These are phyloP conservation scores for Rhinichthys klamathensis DNA, from an alignment of 2,113 vertebrate genomes.

Conservation along the genomic window DNA sequence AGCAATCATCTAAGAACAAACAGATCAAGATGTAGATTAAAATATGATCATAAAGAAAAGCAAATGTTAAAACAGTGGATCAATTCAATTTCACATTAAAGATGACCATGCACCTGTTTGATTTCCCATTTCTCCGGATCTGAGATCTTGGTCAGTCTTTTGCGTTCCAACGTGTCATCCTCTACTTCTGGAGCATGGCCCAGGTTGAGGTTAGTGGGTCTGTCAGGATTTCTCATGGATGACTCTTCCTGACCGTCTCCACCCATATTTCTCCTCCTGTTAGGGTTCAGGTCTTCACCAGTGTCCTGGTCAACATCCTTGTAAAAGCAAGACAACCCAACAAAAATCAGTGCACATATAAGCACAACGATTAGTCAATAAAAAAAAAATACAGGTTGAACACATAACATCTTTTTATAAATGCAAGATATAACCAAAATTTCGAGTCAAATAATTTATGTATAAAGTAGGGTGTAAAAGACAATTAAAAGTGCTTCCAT, in stretches of 20 bases:
- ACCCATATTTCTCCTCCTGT: slow-evolving; percentile 87
- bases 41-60: background rate
- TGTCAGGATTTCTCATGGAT: slow-evolving; percentile 92
- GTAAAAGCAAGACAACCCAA: slow-evolving; percentile 18
- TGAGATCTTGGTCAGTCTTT: slow-evolving; percentile 95
- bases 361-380: background rate
- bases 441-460: background rate
- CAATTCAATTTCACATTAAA: background rate
- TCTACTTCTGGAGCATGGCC: slow-evolving; percentile 91
- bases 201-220: slow-evolving; percentile 90
- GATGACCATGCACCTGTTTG: slow-evolving; percentile 83
- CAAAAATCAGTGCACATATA: background rate
- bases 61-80: background rate
- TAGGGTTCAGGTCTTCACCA: slow-evolving; percentile 95
- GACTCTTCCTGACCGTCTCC: slow-evolving; percentile 87
- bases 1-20: slow-evolving; percentile 89
- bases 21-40: background rate
- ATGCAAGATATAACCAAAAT: background rate
- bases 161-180: slow-evolving; percentile 92
- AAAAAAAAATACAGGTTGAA: background rate
- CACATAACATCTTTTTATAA: background rate
- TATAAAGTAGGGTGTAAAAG: background rate
- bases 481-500: background rate
- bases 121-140: slow-evolving; percentile 99
- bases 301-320: slow-evolving; percentile 98